Evolutionary conservation across 2,113 vertebrate genomes (phyloP), one percentile per base, ranked within the genome.

Genomic region (Pandion haliaetus): DNA sequence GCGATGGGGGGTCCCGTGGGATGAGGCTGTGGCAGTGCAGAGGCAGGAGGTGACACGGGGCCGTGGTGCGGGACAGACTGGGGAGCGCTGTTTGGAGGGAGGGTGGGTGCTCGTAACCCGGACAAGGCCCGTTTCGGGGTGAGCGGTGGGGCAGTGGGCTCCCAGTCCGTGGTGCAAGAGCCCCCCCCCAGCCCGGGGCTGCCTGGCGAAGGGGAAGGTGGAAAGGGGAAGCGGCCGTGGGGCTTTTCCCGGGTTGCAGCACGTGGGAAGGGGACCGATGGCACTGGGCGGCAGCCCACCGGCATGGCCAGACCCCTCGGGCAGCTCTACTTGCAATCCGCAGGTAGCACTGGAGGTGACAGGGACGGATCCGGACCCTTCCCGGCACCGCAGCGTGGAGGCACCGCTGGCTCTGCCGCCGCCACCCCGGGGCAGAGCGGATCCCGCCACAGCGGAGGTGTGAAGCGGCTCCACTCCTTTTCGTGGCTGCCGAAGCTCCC

Each of bases 101-200:
- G 7, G 24, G 32, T 16, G 44, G 57, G 12, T 47, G 71, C 38
- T 76, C 24, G 2, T 0, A 0, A 10, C 59, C 28, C 0, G 0
- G 34, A 24, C 2, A 0, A 6, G 61, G 19, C 73, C 29, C 1
- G 0, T 61, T 66, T 52, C 0, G 38, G 73, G 40, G 73, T 38
- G 82, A 38, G 13, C 3, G 3, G 10, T 0, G 16, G 49, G 61
- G 12, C 57, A 23, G 36, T 4, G 50, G 44, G 82, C 21, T 76
- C 80, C 67, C 50, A 13, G 54, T 17, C 70, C 0, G 0, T 14
- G 76, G 62, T 6, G 8, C 4, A 54, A 50, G 63, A 52, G 10
- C 13, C 34, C 16, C 54, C 58, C 38, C 11, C 40, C 7, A 3
- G 23, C 25, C 58, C 2, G 0, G 31, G 47, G 40, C 86, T 1